Percentiles rank a stretch among this genome's conserved stretches.
Conservation (phyloP, 1,140 invertebrate species). For the Diorhabda elongata region DNA sequence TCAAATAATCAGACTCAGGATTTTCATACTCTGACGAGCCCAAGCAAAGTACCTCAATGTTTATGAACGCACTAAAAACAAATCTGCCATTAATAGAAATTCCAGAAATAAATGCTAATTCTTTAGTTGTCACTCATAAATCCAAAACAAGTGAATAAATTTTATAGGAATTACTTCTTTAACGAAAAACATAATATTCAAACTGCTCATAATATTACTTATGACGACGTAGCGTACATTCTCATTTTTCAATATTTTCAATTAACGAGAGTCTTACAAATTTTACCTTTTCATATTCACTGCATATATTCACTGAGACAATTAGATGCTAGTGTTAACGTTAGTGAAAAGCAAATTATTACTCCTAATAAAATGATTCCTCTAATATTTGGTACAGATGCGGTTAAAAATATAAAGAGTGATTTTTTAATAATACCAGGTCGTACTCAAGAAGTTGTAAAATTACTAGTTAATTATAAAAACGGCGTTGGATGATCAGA, state of each 20-base stretch:
- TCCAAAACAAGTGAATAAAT: slow-evolving; percentile 15
- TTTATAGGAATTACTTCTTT: slow-evolving; percentile 13
- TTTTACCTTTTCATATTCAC: slow-evolving; percentile 4
- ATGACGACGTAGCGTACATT: not conserved
- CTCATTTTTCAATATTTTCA: slow-evolving; percentile 6
- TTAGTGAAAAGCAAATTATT: not conserved
- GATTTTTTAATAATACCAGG: not conserved
- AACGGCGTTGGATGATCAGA: too few relatives aligned
- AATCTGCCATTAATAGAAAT: too few relatives aligned
- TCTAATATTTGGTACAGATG: not conserved
- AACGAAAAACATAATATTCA: slow-evolving; percentile 17
- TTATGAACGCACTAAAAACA: too few relatives aligned
- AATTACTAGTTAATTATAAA: too few relatives aligned
- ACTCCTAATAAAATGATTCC: not conserved
- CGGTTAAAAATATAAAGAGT: not conserved
- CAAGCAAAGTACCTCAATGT: not conserved
- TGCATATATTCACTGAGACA: not conserved
- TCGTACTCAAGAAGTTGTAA: too few relatives aligned
- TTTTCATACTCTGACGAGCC: not conserved
- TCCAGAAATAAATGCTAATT: not conserved
- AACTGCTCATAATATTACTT: slow-evolving; percentile 14
- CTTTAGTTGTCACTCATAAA: slow-evolving; percentile 20
- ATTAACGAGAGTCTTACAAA: not conserved
- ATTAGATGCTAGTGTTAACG: not conserved
- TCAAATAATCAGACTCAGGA: not conserved